These are phyloP conservation scores for Squalus acanthias DNA, from an alignment of 2,797 vertebrate genomes.

Conservation along the genomic window DNA sequence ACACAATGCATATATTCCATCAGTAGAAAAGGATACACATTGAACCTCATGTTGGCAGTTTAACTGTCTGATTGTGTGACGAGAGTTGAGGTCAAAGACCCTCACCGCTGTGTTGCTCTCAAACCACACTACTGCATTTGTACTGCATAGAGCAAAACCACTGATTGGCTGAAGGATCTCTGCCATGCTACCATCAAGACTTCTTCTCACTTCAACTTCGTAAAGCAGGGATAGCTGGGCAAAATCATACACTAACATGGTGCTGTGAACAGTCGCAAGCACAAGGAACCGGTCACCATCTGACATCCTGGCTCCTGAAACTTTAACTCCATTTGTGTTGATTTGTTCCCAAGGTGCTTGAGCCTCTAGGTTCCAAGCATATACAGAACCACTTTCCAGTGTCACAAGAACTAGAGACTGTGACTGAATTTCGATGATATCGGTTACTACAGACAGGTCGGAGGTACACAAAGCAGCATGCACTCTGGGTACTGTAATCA, in stretches of 20 bases:
- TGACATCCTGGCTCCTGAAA: conserved; percentile 49
- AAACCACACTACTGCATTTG: conserved; percentile 53
- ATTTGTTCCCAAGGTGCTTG: conserved; percentile 47
- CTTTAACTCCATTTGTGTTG: conserved; percentile 48
- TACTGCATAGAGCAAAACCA: conserved; percentile 48
- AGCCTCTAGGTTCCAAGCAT: conserved; percentile 52
- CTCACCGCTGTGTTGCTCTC: conserved; percentile 47
- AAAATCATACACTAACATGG: conserved; percentile 56
- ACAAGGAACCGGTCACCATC: conserved; percentile 52
- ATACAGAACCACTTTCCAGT: conserved; percentile 54
- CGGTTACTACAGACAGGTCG: conserved; percentile 42
- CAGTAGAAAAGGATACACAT: conserved; percentile 51
- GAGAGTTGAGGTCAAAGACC: conserved; percentile 50
- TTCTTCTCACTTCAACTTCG: conserved; percentile 47
- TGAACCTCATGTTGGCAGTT: conserved; percentile 56
- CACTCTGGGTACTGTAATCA: conserved; percentile 47
- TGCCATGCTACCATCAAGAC: conserved; percentile 19
- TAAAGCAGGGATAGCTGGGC: conserved; percentile 46
- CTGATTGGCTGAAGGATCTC: conserved; percentile 14
- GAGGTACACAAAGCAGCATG: conserved; percentile 38
- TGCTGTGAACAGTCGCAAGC: conserved; percentile 53
- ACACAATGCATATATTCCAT: conserved; percentile 52
- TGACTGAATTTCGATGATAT: conserved; percentile 46
- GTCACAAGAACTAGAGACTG: conserved; percentile 44
- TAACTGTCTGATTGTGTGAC: conserved; percentile 44